Evolutionary conservation across 2,888 invertebrate genomes (phyloP).

Genomic region (Apoda limacodes): DNA sequence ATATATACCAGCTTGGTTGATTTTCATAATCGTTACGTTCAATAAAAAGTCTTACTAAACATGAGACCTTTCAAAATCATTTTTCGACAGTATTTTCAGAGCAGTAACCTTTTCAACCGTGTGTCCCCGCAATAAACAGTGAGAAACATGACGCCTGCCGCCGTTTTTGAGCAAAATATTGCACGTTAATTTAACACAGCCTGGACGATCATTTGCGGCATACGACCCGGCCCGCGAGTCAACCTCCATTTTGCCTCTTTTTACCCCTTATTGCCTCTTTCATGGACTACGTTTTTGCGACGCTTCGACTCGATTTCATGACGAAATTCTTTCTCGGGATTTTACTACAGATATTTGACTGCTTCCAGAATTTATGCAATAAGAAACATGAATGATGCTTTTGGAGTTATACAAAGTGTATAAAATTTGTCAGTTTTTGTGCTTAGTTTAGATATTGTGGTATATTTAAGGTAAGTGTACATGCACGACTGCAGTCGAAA

Average conservation of each 20-base stretch:
- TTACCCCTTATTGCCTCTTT: constrained; percentile 29
- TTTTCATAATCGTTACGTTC: no score
- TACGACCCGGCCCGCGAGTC: constrained; percentile 20
- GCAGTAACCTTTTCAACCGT: no score
- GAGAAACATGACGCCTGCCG: constrained; percentile 60
- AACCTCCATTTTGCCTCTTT: constrained; percentile 26
- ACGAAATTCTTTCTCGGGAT: constrained; percentile 24
- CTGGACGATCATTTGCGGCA: constrained; percentile 50
- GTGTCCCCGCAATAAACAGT: constrained; percentile 42
- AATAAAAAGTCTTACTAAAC: no score
- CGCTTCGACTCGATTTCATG: constrained; percentile 37
- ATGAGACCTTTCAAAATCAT: no score
- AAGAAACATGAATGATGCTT: constrained; percentile 3
- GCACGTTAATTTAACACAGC: constrained; percentile 66
- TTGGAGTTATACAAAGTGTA: not conserved
- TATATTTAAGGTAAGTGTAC: no score
- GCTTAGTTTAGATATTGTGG: no score
- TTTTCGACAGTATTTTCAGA: no score
- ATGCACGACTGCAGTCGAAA: no score
- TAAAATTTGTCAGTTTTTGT: no score
- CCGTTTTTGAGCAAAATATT: constrained; percentile 65
- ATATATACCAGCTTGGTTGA: no score
- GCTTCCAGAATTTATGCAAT: constrained; percentile 1
- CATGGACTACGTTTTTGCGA: constrained; percentile 27
- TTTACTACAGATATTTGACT: constrained; percentile 14